Evolutionary conservation across 2,888 invertebrate genomes (phyloP), one percentile per base, ranked within the genome.

Genomic region (Parascotia fuliginaria): DNA sequence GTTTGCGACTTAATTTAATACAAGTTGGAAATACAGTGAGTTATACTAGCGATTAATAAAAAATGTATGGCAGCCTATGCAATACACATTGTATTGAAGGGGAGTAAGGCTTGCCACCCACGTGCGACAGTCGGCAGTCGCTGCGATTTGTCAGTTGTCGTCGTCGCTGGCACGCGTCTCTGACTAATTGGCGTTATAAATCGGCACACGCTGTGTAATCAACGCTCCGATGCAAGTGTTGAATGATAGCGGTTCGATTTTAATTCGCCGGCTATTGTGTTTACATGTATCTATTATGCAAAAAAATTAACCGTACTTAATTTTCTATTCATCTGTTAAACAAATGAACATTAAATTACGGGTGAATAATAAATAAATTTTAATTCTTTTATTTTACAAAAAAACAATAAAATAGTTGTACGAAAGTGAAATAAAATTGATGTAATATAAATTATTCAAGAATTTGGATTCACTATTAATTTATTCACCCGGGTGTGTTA

Each of bases 121-220:
- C 88, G 77, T 76, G 79, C 77, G 78, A 70, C 77, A 72, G 76
- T 73, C 79, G 77, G 77, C 79, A 82, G 83, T 83, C 77, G 73
- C 65, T 71, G 69, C 86, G 79, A 87, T 88, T 89, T 87, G 87
- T 87, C 85, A 85, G 75, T 80, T 83, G 88, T 86, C 87, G 81
- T 79, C 77, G 82, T 76, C 51, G 58, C 52, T 70, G 71, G 79
- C 82, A 82, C 83, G 81, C 83, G 81, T 75, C 75, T 74, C 80
- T 83, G 85, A 87, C 87, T 89, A 89, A 89, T 89, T 87, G 87
- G 81, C 73, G 80, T 88, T 85, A 89, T 89, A 87, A 89, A 89
- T 89, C 83, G 86, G 83, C 81, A 76, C 77, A 78, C 76, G 61
- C 77, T 68, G 72, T 75, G 80, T 77, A 80, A 79, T 83, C 79